Base-by-base conservation (phyloP, 2,113 vertebrate genomes). In the Cyanoramphus novaezelandiae region DNA sequence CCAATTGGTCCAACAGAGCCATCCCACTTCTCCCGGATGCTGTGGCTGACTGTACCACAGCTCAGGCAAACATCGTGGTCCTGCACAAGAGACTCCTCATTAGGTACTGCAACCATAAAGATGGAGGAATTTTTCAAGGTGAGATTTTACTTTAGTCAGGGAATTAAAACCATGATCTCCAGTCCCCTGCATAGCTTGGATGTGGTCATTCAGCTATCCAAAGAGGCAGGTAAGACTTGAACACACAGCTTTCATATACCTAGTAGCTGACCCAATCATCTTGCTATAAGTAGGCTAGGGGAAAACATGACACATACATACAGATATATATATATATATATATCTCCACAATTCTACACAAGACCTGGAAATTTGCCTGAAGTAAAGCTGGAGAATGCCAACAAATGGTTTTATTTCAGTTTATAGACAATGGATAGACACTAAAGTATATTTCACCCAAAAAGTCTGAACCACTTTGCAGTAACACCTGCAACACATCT, bases 251-350 rank as follows among this genome's bases (percentile, higher is more conserved):
- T 78, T 28, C 46, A 46, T 3, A 2, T 3, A 24, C 8, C 62
- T 76, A 68, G 23, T 13, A 59, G 39, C 4, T 84, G 11, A 21
- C n/a, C 33, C 0, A 0, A n/a, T 65, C 35, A 33, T 14, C 18
- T 71, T 62, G 28, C 57, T 70, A 0, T 37, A 43, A 71, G 35
- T 6, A 52, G 39, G 33, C 24, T 67, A 41, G 11, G 11, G 27
- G 23, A 10, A 62, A 87, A 35, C 13, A 2, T 3, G 11, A 64
- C 0, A 2, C 49, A 33, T 6, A 11, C 39, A 31, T 9, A 8
- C 1, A 15, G 1, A 1, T 9, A 11, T 4, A 33, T 0, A 27
- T 21, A 75, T 27, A 20, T 9, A 11, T 4, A 33, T 0, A 27
- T 21, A 75, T 27, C 18, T 5, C 11, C 43, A 65, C 29, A 57